Evolutionary conservation across 2,113 vertebrate species (phyloP), one percentile per base, ranked within the genome.

Genomic region (Chloropsis hardwickii): DNA sequence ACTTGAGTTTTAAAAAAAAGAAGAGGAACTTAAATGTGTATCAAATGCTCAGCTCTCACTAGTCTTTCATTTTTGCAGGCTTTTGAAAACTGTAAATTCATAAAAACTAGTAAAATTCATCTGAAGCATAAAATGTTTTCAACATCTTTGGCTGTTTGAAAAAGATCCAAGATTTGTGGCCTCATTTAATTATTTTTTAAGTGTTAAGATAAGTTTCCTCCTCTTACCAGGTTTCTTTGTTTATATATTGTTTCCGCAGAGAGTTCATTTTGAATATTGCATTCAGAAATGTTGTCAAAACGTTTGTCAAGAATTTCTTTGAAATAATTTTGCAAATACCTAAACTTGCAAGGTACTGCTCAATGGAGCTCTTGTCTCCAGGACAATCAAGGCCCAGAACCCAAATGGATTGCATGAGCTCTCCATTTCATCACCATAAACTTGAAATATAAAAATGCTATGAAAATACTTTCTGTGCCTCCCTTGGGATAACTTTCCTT

Each of bases 271-370:
- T 56, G 83, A 94, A 73, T 53, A 45, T 21, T 40, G 12, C 3
- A 3, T 87, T 82, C 44, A 48, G 42, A 80, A 74, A 35, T 77
- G 91, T 81, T 96, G 92, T 91, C 87, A 94, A 96, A 97, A 81
- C 51, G 60, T 58, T 73, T 74, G 27, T 54, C 50, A 85, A 61
- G 79, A 86, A 86, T 90, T 85, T 73, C 67, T 95, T 95, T 94
- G 79, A 95, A 91, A 81, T 80, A 40, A 28, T n/a, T 53, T 73
- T 77, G 33, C n/a, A 21, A 70, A 24, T 58, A 58, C 39, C 45
- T 86, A 5, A 66, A 58, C 33, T 57, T 47, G 17, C 8, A 42
- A 44, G 40, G 50, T 37, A 2, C 24, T 82, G 54, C 18, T 69
- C 18, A 89, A 22, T 2, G 8, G 10, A 47, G 10, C 37, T 72